phyloP scores from a whole-genome alignment of 2,888 invertebrate species.

The Cosmia trapezina region DNA sequence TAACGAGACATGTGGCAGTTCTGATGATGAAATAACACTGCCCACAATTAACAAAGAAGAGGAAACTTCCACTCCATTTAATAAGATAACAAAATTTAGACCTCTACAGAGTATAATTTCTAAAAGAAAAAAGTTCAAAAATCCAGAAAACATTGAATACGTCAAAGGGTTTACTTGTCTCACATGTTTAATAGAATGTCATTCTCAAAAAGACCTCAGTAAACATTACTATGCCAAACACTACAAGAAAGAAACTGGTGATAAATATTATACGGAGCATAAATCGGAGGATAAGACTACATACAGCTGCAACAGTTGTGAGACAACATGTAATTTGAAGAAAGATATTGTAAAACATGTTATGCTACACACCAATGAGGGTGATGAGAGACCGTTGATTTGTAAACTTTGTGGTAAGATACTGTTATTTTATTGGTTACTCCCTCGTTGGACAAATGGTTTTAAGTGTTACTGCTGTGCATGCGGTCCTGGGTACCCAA shows the following conservation, averaged over 20 bases:
- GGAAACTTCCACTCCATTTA: not conserved
- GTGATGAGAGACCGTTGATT: slow-evolving; percentile 74
- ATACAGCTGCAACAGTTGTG: slow-evolving; percentile 77
- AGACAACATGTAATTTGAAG: slow-evolving; percentile 70
- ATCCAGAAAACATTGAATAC: slow-evolving; percentile 16
- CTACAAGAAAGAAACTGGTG: slow-evolving; percentile 12
- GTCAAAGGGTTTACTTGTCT: slow-evolving; percentile 70
- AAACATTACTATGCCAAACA: slow-evolving; percentile 75
- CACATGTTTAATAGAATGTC: slow-evolving; percentile 70
- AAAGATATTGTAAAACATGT: slow-evolving; percentile 74
- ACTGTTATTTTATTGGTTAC: not conserved
- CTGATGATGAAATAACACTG: slow-evolving; percentile 37
- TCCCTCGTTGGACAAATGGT: not conserved
- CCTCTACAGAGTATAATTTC: slow-evolving; percentile 11
- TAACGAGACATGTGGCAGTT: slow-evolving; percentile 27
- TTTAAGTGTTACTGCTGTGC: not conserved
- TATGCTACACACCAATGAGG: slow-evolving; percentile 70
- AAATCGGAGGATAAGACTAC: slow-evolving; percentile 49
- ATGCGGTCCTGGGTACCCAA: not conserved
- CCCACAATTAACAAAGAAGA: slow-evolving; percentile 30
- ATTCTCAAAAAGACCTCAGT: slow-evolving; percentile 67
- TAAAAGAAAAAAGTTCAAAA: slow-evolving; percentile 24
- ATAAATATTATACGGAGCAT: slow-evolving; percentile 54
- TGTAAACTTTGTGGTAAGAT: slow-evolving; percentile 85
- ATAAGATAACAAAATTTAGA: slow-evolving; percentile 8